Conservation (phyloP, 2,888 invertebrate species). For the Callyntrura sp. region DNA sequence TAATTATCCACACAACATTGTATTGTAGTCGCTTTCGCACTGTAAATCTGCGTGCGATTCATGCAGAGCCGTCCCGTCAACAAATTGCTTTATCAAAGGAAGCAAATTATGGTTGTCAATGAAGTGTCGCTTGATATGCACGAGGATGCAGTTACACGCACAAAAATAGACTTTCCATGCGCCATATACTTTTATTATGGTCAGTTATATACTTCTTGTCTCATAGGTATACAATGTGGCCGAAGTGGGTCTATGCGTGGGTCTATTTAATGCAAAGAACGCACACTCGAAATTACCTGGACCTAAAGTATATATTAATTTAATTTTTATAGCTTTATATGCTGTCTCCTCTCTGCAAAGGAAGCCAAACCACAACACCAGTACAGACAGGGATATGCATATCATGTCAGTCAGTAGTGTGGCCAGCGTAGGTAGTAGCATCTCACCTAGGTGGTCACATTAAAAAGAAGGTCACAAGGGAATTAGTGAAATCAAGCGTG, state of each 20-base stretch:
- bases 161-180: not conserved
- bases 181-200: slow-evolving; percentile 1
- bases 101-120: slow-evolving; percentile 17
- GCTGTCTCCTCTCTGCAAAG: slow-evolving; percentile 11
- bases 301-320: too few species aligned
- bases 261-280: too few species aligned
- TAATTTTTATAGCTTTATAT: too few species aligned
- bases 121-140: slow-evolving; percentile 27
- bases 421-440: too few species aligned
- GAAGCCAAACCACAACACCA: too few species aligned
- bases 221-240: too few species aligned
- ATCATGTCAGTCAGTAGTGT: too few species aligned
- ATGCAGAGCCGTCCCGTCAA: not conserved
- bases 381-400: too few species aligned
- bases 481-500: slow-evolving; percentile 57
- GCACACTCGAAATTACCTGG: too few species aligned
- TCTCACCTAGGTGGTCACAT: slow-evolving; percentile 48
- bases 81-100: slow-evolving; percentile 41
- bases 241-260: too few species aligned
- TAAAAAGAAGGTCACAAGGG: slow-evolving; percentile 56
- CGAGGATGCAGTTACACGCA: slow-evolving; percentile 25
- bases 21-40: too few species aligned
- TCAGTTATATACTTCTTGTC: too few species aligned
- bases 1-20: slow-evolving; percentile 15
- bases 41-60: not conserved